phyloP scores from a whole-genome alignment of 30 jellyfish, hydroid and myxozoan genomes.

The Hydractinia symbiolongicarpus region DNA sequence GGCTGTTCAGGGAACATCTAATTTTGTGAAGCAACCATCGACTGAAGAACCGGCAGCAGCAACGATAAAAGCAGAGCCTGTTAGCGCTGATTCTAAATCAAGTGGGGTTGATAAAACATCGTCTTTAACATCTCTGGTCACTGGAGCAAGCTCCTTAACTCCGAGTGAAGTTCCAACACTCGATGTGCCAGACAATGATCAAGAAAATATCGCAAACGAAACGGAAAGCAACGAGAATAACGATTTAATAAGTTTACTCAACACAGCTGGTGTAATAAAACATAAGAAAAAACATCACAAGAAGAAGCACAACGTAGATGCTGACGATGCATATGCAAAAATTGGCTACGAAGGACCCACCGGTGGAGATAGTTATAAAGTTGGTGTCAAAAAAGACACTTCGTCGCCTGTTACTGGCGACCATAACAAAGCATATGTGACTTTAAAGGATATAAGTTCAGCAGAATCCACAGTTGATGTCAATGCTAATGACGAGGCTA shows the following conservation, averaged over 20 bases:
- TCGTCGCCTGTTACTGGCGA: neutral
- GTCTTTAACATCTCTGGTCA: neutral
- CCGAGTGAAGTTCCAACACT: constrained; percentile 12
- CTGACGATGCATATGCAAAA: constrained; percentile 29
- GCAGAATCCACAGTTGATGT: too few species aligned
- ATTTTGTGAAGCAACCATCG: neutral
- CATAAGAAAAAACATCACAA: constrained; percentile 13
- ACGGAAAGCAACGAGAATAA: neutral
- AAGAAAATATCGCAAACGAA: neutral
- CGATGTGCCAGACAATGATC: neutral
- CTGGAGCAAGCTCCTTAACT: neutral
- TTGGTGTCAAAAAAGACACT: neutral
- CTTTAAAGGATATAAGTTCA: too few species aligned
- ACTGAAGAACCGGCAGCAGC: neutral
- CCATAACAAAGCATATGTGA: too few species aligned
- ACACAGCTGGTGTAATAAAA: neutral
- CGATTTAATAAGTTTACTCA: constrained; percentile 8
- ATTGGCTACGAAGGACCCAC: constrained; percentile 19
- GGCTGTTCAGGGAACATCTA: neutral
- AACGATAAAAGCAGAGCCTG: neutral
- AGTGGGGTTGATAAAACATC: neutral
- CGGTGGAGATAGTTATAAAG: constrained; percentile 1
- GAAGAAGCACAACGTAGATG: neutral
- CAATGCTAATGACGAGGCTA: too few species aligned
- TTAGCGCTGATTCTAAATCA: neutral